Base-by-base conservation (phyloP, 2,113 vertebrate species). In the Heteronetta atricapilla region DNA sequence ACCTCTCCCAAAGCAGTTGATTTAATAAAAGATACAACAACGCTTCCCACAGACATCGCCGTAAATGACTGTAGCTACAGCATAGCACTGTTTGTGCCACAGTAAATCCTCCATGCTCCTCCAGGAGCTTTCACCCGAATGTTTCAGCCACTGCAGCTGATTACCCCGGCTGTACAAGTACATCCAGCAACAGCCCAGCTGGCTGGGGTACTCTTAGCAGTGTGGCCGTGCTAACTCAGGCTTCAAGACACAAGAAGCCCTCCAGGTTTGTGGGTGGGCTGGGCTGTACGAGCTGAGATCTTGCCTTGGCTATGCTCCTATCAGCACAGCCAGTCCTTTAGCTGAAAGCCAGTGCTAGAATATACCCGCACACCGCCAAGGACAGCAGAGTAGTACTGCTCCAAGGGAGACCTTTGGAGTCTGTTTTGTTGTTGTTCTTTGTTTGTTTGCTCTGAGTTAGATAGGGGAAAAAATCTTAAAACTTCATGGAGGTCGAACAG, bases 81-180 rank as follows among this genome's bases (percentile, higher is more conserved):
- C 1, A 4, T 52, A 4, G 56, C 38, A 33, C 38, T 56, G 11
- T 22, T 73, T 0, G 5, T 19, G 34, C 58, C 36, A 14, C 22
- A 19, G 13, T 38, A 53, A 88, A 63, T 44, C 50, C 0, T 0
- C 48, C 0, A 1, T 44, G 33, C 36, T 73, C 34, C 26, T 68
- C 19, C 53, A 18, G 50, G n/a, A n/a, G 31, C 42, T 85, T 73
- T 53, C 33, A 13, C 23, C 19, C 2, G 17, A 62, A 56, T 11
- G 36, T 62, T 82, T 88, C 66, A 36, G 74, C 20, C 67, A 42
- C 33, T 38, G 53, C 69, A 74, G 76, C 1, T 1, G 34, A 34
- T 46, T 48, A 31, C 11, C 11, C 46, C 0, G 46, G 67, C 31
- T 79, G 34, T n/a, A n/a, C 19, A 55, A 2, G 12, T 46, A 16